Conservation (phyloP, 2,113 vertebrate genomes). For the Prochilodus magdalenae region DNA sequence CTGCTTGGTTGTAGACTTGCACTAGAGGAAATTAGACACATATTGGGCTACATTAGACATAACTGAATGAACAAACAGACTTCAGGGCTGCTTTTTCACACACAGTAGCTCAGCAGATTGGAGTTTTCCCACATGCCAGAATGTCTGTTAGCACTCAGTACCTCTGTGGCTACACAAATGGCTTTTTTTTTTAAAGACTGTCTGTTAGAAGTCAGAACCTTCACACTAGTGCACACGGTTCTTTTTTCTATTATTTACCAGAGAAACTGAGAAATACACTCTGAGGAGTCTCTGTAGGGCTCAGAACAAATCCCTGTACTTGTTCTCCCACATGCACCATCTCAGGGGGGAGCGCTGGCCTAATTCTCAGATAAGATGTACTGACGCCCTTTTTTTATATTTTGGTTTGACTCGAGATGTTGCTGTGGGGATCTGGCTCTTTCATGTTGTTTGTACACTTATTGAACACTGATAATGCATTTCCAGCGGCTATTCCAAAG, state of each 20-base stretch:
- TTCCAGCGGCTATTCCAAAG: background rate
- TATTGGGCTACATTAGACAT: background rate
- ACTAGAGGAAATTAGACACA: background rate
- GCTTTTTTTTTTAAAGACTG: background rate
- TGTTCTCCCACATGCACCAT: slow-evolving; percentile 34
- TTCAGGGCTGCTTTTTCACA: background rate
- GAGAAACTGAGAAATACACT: slow-evolving; percentile 15
- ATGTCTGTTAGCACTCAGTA: background rate
- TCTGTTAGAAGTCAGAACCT: background rate
- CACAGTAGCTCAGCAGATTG: background rate
- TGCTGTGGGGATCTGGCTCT: background rate
- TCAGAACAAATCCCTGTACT: slow-evolving; percentile 29
- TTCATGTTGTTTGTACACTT: background rate
- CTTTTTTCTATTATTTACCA: slow-evolving; percentile 23
- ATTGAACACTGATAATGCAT: background rate
- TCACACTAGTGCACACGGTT: background rate
- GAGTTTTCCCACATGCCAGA: background rate
- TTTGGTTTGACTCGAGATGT: slow-evolving; percentile 2
- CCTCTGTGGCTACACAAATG: background rate
- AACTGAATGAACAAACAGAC: background rate
- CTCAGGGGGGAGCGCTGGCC: slow-evolving; percentile 29
- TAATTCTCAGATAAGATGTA: slow-evolving; percentile 39
- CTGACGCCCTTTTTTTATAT: slow-evolving; percentile 16
- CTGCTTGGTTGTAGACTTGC: background rate
- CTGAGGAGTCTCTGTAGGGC: slow-evolving; percentile 1